Evolutionary conservation across 2,888 invertebrate genomes (phyloP).

Genomic region (Brachyptera risi): DNA sequence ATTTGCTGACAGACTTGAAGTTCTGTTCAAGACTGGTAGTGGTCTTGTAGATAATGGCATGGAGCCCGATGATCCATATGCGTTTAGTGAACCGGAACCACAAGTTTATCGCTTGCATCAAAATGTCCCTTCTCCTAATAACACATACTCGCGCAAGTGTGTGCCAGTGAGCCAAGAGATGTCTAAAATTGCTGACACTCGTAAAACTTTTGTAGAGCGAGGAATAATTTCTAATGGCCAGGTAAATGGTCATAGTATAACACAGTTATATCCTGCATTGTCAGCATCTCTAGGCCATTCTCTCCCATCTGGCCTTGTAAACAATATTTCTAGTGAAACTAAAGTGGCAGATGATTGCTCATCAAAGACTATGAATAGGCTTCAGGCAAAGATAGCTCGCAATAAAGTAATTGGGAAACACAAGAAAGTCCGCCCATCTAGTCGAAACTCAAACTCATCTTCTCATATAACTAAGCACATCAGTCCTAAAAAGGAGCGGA

Average conservation of each 20-base stretch:
- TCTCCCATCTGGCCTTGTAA: neutral
- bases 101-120: constrained; percentile 29
- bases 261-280: constrained; percentile 17
- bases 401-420: constrained; percentile 38
- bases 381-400: constrained; percentile 37
- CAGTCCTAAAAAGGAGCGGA: constrained; percentile 25
- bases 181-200: neutral
- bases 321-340: constrained; percentile 16
- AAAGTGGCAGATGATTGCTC: constrained; percentile 31
- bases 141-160: constrained; percentile 24
- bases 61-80: constrained; percentile 47
- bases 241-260: constrained; percentile 14
- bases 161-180: constrained; percentile 16
- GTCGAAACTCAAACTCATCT: constrained; percentile 20
- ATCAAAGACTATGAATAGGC: constrained; percentile 36
- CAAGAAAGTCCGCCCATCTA: constrained; percentile 30
- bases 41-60: neutral
- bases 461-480: neutral
- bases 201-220: neutral
- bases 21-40: constrained; percentile 42
- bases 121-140: constrained; percentile 23
- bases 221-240: neutral
- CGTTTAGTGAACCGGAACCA: constrained; percentile 47
- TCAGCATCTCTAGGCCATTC: constrained; percentile 12
- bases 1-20: constrained; percentile 48